These are phyloP conservation scores for Montipora sp. DNA, from an alignment of 64 coral and sea anemone genomes.

Conservation along the genomic window DNA sequence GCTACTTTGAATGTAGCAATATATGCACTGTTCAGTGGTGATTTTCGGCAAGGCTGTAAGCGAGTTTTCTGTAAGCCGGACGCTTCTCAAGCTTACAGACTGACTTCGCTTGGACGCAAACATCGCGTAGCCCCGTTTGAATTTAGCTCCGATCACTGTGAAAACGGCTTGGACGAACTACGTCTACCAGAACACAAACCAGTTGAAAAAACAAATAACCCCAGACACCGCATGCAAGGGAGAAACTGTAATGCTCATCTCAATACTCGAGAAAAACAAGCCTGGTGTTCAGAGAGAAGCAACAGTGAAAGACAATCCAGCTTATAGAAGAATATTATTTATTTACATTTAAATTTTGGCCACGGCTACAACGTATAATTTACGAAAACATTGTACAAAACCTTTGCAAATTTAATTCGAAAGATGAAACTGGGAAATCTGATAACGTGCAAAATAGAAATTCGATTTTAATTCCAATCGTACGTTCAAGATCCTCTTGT, in stretches of 20 bases:
- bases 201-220: constrained; percentile 66
- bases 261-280: constrained; percentile 58
- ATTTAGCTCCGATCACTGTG: constrained; percentile 78
- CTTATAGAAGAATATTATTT: not conserved
- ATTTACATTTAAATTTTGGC: not conserved
- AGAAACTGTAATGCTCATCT: not conserved
- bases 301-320: constrained; percentile 7
- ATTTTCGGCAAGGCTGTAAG: constrained; percentile 96
- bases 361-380: not conserved
- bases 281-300: constrained; percentile 31
- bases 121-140: constrained; percentile 84
- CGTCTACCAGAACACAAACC: constrained; percentile 86
- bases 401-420: not conserved
- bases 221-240: not conserved
- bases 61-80: constrained; percentile 90
- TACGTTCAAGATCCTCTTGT: not conserved
- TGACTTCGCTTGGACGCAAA: constrained; percentile 81
- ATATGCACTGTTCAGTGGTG: constrained; percentile 86
- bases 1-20: constrained; percentile 69
- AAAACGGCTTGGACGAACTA: constrained; percentile 78
- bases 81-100: constrained; percentile 89
- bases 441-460: not conserved
- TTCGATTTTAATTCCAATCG: not conserved
- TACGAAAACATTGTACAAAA: not conserved
- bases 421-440: not conserved